Percentiles rank a stretch among this genome's conserved stretches.
These are phyloP conservation scores for Rhinoraja longicauda DNA, from an alignment of 2,797 vertebrate species.

Conservation along the genomic window DNA sequence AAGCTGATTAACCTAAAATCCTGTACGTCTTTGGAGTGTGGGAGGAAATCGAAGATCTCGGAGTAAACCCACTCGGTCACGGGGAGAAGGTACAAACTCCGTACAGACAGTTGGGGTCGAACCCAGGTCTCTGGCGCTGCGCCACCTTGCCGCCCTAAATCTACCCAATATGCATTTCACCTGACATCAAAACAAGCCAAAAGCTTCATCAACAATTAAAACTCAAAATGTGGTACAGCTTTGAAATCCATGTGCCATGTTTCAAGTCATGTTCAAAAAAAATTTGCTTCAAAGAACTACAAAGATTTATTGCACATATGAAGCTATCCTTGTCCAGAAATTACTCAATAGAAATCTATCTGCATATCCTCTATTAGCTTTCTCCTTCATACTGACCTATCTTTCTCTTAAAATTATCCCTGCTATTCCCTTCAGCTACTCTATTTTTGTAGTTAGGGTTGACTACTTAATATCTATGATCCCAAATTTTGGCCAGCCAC, in stretches of 20 bases:
- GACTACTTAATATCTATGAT: no score
- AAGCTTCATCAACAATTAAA: neutral
- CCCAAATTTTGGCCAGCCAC: no score
- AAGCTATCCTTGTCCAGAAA: neutral
- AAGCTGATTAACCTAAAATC: no score
- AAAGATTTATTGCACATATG: neutral
- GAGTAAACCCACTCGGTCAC: no score
- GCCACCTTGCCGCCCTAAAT: no score
- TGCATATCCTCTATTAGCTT: neutral
- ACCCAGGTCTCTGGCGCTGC: no score
- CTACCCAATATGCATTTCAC: no score
- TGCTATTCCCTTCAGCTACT: neutral
- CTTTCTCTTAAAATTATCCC: neutral
- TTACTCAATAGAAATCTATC: neutral
- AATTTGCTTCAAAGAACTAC: neutral
- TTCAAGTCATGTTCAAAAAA: neutral
- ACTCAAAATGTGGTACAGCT: neutral
- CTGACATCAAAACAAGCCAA: neutral
- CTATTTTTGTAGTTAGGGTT: neutral
- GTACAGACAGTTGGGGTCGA: no score
- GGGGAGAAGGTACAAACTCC: no score
- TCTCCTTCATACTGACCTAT: neutral
- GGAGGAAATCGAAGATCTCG: no score
- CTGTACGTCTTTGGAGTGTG: no score
- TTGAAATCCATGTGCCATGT: neutral